phyloP scores from a whole-genome alignment of 2,888 invertebrate genomes.

The Elysia crispata region DNA sequence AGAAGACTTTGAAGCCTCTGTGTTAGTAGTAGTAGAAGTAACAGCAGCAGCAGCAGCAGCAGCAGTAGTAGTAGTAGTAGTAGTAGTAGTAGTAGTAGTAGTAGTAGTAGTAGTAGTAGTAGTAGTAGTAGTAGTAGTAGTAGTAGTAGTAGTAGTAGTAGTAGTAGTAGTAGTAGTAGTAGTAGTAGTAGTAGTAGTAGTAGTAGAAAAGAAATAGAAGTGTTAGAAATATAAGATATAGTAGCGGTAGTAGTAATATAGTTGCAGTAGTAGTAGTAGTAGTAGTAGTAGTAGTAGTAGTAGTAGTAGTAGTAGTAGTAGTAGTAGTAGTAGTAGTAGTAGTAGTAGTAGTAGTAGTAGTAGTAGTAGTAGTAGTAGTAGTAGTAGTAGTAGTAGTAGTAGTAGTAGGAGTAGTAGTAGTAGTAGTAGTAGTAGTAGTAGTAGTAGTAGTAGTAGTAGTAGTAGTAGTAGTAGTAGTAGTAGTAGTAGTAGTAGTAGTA shows the following conservation, averaged over 20 bases:
- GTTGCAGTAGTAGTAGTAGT: too few species aligned
- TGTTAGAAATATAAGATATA: not conserved
- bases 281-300: constrained; percentile 9
- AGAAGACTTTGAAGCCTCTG: too few species aligned
- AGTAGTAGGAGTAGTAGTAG: too few species aligned
- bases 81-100: too few species aligned
- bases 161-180: constrained; percentile 9
- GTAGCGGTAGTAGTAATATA: not conserved
- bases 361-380: constrained; percentile 9
- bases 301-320: constrained; percentile 9
- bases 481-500: constrained; percentile 9
- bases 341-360: constrained; percentile 9
- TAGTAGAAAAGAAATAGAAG: not conserved
- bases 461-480: constrained; percentile 9
- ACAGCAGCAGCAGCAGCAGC: too few species aligned
- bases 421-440: constrained; percentile 9
- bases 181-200: constrained; percentile 9
- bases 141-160: constrained; percentile 9
- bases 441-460: constrained; percentile 9
- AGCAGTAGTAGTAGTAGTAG: too few species aligned
- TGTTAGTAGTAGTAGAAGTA: too few species aligned
- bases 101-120: too few species aligned
- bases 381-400: too few species aligned
- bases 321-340: constrained; percentile 9
- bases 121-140: too few species aligned